These are phyloP conservation scores for Alethe castanea DNA, from an alignment of 2,113 vertebrate species.

Conservation along the genomic window DNA sequence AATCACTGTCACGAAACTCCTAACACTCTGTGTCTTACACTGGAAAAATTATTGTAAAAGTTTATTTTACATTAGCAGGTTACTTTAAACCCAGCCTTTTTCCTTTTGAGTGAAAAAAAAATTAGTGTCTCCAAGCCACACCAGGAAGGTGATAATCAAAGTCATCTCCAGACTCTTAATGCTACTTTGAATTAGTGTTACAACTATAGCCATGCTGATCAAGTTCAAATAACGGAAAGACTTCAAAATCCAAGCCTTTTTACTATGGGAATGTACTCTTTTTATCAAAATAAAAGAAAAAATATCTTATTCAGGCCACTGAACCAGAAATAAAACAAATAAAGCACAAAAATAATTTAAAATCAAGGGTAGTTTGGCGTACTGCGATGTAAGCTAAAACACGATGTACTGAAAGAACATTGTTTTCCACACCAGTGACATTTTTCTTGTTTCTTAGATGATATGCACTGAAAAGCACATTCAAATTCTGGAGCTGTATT, in stretches of 20 bases:
- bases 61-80: not conserved
- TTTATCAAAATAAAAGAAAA: not conserved
- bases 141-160: not conserved
- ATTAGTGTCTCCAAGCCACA: not conserved
- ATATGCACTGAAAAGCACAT: not conserved
- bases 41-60: not conserved
- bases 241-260: not conserved
- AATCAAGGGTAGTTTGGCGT: not conserved
- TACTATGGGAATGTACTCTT: not conserved
- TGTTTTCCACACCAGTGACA: constrained; percentile 9
- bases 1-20: not conserved
- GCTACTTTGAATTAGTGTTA: not conserved
- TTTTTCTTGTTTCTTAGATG: not conserved
- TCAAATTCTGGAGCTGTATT: not conserved
- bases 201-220: not conserved
- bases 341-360: not conserved
- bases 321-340: not conserved
- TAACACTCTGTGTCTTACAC: not conserved
- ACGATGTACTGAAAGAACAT: not conserved
- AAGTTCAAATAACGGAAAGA: not conserved
- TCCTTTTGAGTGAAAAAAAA: not conserved
- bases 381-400: not conserved
- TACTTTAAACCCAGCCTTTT: not conserved
- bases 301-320: not conserved
- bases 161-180: not conserved